A percentile compares a stretch with the other conserved stretches of the same genome.
phyloP scores from a whole-genome alignment of 2,113 vertebrate genomes.

The Stigmatopora argus region DNA sequence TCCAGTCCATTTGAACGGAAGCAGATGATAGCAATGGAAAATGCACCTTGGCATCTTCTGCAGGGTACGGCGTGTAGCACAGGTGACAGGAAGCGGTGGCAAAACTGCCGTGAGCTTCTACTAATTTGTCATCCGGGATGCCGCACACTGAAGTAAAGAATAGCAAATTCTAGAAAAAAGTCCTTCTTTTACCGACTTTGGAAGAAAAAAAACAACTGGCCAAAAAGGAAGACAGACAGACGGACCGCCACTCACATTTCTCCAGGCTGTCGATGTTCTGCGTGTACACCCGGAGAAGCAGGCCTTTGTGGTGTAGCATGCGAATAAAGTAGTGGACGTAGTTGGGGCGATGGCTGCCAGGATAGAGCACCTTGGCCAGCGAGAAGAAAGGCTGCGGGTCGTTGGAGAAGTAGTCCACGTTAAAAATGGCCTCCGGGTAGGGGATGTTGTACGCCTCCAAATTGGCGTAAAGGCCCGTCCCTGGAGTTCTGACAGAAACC shows the following conservation, averaged over 20 bases:
- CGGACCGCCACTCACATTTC: slow-evolving; percentile 56
- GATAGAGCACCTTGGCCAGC: slow-evolving; percentile 68
- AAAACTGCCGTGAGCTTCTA: slow-evolving; percentile 76
- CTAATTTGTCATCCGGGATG: slow-evolving; percentile 72
- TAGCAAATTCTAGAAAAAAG: neutral
- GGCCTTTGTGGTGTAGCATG: slow-evolving; percentile 72
- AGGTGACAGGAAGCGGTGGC: slow-evolving; percentile 73
- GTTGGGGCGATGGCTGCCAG: slow-evolving; percentile 66
- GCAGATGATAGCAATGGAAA: too few relatives aligned
- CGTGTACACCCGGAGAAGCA: slow-evolving; percentile 75
- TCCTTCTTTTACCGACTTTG: neutral
- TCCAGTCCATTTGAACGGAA: too few relatives aligned
- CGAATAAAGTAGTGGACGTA: slow-evolving; percentile 63
- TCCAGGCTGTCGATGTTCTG: slow-evolving; percentile 80
- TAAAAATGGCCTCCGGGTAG: slow-evolving; percentile 72
- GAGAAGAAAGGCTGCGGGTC: slow-evolving; percentile 71
- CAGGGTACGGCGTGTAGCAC: slow-evolving; percentile 72
- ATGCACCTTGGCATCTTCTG: slow-evolving; percentile 70
- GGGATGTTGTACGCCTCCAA: slow-evolving; percentile 70
- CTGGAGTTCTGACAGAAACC: slow-evolving; percentile 61
- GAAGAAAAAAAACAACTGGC: neutral
- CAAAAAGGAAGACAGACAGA: neutral
- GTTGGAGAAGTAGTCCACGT: slow-evolving; percentile 72
- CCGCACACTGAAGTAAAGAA: slow-evolving; percentile 62
- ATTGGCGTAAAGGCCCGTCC: slow-evolving; percentile 74